phyloP scores from a whole-genome alignment of 64 coral and sea anemone genomes.

The Dendronephthya gigantea region DNA sequence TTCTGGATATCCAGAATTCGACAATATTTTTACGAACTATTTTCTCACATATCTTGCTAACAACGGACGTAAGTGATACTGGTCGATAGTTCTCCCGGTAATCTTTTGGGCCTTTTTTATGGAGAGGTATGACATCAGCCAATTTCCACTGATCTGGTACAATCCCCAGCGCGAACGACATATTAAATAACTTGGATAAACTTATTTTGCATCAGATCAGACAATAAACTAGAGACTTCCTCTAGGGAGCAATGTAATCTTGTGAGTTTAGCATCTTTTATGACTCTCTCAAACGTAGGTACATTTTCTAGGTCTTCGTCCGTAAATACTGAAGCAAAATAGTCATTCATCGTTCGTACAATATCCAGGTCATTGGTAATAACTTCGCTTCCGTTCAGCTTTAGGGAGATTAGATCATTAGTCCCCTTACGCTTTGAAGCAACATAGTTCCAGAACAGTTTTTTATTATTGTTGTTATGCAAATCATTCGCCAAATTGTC shows the following conservation, averaged over 20 bases:
- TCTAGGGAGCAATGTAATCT: background rate
- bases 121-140: conserved; percentile 18
- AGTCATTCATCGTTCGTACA: conserved; percentile 33
- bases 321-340: conserved; percentile 45
- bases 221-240: conserved; percentile 6
- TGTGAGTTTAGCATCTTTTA: conserved; percentile 18
- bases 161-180: background rate
- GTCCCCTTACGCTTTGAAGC: conserved; percentile 16
- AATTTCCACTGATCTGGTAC: conserved; percentile 27
- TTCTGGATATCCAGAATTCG: background rate
- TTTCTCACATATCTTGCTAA: conserved; percentile 16
- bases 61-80: conserved; percentile 3
- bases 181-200: background rate
- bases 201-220: background rate
- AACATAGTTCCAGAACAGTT: conserved; percentile 37
- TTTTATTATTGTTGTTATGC: conserved; percentile 11
- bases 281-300: conserved; percentile 11
- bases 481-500: conserved; percentile 20
- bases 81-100: conserved; percentile 4
- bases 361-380: background rate
- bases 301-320: background rate
- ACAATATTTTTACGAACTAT: conserved; percentile 13
- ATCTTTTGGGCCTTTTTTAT: conserved; percentile 27
- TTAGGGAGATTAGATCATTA: conserved; percentile 26
- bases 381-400: background rate